Evolutionary conservation across 1,140 invertebrate genomes (phyloP).

Genomic region (Sycophaga agraensis): DNA sequence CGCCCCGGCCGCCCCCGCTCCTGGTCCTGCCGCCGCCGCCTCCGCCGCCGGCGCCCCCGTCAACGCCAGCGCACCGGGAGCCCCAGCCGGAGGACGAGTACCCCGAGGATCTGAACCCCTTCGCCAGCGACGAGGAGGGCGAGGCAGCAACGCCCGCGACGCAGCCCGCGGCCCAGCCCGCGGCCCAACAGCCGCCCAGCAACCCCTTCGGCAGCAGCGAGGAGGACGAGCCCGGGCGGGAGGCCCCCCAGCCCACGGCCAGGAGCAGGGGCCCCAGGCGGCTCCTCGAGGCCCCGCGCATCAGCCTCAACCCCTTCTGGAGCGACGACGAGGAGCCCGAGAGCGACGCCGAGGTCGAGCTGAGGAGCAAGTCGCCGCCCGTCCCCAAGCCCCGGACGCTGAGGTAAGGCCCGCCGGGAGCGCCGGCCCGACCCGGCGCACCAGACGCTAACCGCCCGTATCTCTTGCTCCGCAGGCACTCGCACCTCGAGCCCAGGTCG

Average conservation of each 20-base stretch:
- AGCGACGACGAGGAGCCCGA: constrained; percentile 67
- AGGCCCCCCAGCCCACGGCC: constrained; percentile 35
- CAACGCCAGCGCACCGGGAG: no score
- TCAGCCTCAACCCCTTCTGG: constrained; percentile 69
- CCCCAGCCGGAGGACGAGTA: constrained; percentile 51
- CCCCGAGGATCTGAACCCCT: constrained; percentile 79
- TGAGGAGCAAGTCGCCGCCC: constrained; percentile 40
- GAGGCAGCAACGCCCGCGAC: not conserved
- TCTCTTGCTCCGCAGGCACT: no score
- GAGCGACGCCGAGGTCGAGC: constrained; percentile 48
- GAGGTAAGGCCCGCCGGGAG: not conserved
- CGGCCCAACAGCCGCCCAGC: not conserved
- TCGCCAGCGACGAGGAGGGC: constrained; percentile 64
- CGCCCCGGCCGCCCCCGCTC: not conserved
- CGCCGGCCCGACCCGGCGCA: no score
- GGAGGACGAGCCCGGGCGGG: constrained; percentile 30
- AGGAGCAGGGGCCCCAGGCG: constrained; percentile 47
- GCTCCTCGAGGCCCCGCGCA: constrained; percentile 50
- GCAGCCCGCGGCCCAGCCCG: constrained; percentile 14
- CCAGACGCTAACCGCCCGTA: no score
- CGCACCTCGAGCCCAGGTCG: constrained; percentile 30
- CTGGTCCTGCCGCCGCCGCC: no score
- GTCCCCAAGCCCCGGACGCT: constrained; percentile 59
- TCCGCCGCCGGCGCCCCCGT: no score
- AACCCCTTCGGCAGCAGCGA: constrained; percentile 75